Percentiles rank a stretch among this genome's conserved stretches.
These are phyloP conservation scores for Pelochelys cantorii DNA, from an alignment of 2,797 vertebrate species.

Conservation along the genomic window DNA sequence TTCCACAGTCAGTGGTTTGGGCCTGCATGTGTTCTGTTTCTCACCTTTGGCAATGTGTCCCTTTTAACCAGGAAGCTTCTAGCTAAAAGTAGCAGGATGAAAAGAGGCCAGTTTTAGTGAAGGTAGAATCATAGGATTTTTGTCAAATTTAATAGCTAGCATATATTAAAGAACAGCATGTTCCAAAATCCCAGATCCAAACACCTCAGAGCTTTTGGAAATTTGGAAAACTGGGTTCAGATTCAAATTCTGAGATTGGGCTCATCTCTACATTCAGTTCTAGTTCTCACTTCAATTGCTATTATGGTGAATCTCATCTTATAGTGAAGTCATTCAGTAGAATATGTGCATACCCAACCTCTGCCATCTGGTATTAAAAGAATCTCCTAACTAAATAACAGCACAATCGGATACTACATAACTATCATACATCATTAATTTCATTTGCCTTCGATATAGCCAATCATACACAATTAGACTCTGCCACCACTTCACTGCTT, in stretches of 20 bases:
- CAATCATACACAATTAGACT: not conserved
- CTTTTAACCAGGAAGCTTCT: not conserved
- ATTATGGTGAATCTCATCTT: not conserved
- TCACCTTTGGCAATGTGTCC: not conserved
- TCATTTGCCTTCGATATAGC: not conserved
- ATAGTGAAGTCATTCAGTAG: not conserved
- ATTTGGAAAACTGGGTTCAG: not conserved
- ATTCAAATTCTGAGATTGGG: not conserved
- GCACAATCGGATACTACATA: not conserved
- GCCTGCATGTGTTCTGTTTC: not conserved
- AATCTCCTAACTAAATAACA: not conserved
- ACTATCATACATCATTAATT: not conserved
- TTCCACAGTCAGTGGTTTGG: not conserved
- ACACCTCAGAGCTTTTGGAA: accelerated
- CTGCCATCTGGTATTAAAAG: not conserved
- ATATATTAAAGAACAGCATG: not conserved
- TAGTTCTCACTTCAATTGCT: not conserved
- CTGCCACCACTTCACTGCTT: not conserved
- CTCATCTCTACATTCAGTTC: not conserved
- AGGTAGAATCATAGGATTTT: not conserved
- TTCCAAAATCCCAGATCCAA: not conserved
- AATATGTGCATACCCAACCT: not conserved
- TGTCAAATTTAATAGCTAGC: slow-evolving; percentile 5
- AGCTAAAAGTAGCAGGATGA: not conserved
- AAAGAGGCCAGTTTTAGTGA: not conserved